A percentile compares a stretch with the other conserved stretches of the same genome.
phyloP scores from a whole-genome alignment of 2,888 invertebrate species.

The Pocota personata region DNA sequence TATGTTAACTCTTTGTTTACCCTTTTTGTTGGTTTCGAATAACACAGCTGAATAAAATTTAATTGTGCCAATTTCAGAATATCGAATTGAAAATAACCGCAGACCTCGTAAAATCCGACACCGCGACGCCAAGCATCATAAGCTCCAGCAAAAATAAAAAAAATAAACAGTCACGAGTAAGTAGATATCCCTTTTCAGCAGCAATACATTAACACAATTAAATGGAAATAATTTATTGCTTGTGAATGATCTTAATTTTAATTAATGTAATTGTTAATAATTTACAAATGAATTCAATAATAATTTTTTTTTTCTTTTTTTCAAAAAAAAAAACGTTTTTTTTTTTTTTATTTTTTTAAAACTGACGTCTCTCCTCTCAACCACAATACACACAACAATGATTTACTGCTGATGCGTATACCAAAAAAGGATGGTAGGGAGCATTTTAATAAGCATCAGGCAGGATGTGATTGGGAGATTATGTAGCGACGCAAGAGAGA shows the following conservation, averaged over 20 bases:
- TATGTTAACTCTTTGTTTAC: not conserved
- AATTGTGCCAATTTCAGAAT: constrained; percentile 56
- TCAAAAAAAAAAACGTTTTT: constrained; percentile 4
- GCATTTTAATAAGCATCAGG: constrained; percentile 7
- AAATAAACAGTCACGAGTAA: not conserved
- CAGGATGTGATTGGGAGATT: constrained; percentile 1
- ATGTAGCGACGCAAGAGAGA: not conserved
- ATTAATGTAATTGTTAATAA: constrained; percentile 68
- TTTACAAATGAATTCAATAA: constrained; percentile 47
- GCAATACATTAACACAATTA: constrained; percentile 43
- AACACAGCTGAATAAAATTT: constrained; percentile 52
- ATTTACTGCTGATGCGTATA: constrained; percentile 1
- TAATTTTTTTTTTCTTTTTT: not conserved
- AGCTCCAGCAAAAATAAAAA: not conserved
- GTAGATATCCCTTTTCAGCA: not conserved
- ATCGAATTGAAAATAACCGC: constrained; percentile 68
- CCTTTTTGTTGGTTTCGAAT: not conserved
- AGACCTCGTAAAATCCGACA: constrained; percentile 47
- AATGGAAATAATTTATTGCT: constrained; percentile 52
- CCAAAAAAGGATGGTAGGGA: not conserved
- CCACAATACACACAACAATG: constrained; percentile 8
- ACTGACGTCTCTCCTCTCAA: not conserved
- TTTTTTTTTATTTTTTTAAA: too few relatives aligned
- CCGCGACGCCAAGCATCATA: not conserved
- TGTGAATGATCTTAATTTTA: constrained; percentile 69